phyloP scores from a whole-genome alignment of 2,888 invertebrate species.

The Sarcophaga rosellei region DNA sequence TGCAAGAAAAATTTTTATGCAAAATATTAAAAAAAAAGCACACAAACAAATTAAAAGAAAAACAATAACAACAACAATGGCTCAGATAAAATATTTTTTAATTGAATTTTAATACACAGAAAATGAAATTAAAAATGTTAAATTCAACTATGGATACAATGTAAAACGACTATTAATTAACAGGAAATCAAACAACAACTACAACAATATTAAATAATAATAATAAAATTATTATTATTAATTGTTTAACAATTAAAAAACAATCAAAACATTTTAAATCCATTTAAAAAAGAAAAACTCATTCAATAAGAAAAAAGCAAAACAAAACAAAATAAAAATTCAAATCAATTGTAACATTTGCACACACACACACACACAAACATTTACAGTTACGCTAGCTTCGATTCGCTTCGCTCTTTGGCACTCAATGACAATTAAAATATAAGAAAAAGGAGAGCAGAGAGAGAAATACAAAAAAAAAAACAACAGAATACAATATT shows the following conservation, averaged over 20 bases:
- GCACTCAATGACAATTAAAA: neutral
- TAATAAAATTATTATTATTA: conserved; percentile 36
- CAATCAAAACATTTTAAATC: conserved; percentile 41
- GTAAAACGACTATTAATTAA: conserved; percentile 30
- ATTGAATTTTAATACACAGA: conserved; percentile 36
- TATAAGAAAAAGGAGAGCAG: neutral
- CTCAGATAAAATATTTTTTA: conserved; percentile 2
- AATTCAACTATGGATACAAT: neutral
- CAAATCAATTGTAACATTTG: neutral
- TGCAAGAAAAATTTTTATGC: conserved; percentile 13
- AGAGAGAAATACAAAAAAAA: neutral
- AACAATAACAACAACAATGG: neutral
- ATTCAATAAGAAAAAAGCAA: conserved; percentile 16
- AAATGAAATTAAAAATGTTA: neutral
- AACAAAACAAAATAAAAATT: neutral
- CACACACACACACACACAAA: neutral
- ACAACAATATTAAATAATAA: neutral
- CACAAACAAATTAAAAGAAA: conserved; percentile 31
- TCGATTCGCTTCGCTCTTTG: neutral
- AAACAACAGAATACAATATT: neutral
- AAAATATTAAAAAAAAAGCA: conserved; percentile 14
- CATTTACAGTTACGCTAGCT: neutral
- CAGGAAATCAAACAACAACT: conserved; percentile 27
- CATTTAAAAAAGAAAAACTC: conserved; percentile 15
- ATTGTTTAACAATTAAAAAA: conserved; percentile 44